These are phyloP conservation scores for Argyresthia goedartella DNA, from an alignment of 2,888 invertebrate species.

Conservation along the genomic window DNA sequence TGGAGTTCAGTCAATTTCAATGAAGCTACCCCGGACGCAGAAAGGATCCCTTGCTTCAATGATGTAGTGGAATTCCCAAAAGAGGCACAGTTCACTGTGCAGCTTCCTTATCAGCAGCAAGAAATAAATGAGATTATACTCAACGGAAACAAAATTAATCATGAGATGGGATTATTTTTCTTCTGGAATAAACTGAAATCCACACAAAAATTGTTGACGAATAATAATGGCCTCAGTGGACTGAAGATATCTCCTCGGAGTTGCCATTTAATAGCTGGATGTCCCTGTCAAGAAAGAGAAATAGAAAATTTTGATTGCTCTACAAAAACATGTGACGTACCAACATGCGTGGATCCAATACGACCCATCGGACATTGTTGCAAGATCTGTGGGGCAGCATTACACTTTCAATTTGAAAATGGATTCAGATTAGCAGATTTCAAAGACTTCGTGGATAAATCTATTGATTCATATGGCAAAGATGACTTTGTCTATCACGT, in stretches of 20 bases:
- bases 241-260: neutral
- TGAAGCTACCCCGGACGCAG: conserved; percentile 59
- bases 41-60: conserved; percentile 55
- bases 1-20: conserved; percentile 54
- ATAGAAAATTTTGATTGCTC: conserved; percentile 34
- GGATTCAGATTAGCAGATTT: conserved; percentile 36
- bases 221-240: neutral
- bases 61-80: conserved; percentile 50
- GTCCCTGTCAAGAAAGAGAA: conserved; percentile 37
- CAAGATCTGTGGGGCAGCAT: conserved; percentile 46
- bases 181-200: too few species aligned
- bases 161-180: too few species aligned
- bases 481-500: conserved; percentile 33
- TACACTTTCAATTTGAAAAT: conserved; percentile 33
- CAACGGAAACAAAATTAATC: neutral
- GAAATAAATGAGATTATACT: conserved; percentile 13
- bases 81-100: conserved; percentile 30
- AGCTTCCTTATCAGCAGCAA: conserved; percentile 33
- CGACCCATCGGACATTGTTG: conserved; percentile 53
- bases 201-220: too few species aligned
- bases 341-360: conserved; percentile 39
- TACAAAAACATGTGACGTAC: conserved; percentile 37
- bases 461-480: conserved; percentile 25
- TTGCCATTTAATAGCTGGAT: conserved; percentile 34
- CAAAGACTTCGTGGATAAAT: conserved; percentile 26